A percentile compares a stretch with the other conserved stretches of the same genome.
phyloP scores from a whole-genome alignment of 1,140 invertebrate species.

The Zaprionus vittiger region DNA sequence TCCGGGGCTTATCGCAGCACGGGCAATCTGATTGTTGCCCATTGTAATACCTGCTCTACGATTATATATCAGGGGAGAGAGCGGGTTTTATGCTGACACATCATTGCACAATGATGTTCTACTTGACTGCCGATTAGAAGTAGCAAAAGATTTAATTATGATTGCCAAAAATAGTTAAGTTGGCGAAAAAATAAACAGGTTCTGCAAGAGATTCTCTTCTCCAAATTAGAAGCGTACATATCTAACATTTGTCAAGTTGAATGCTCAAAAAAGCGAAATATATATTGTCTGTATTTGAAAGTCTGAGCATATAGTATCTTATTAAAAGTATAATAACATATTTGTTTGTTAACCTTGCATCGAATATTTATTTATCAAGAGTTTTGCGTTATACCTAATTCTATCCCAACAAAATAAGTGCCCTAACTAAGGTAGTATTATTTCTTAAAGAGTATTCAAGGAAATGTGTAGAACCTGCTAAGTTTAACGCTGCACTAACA shows the following conservation, averaged over 20 bases:
- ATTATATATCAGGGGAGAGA: not conserved
- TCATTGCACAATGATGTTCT: not conserved
- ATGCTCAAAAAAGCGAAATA: too few species aligned
- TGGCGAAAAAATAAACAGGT: not conserved
- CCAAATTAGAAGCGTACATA: not conserved
- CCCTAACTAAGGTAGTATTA: too few species aligned
- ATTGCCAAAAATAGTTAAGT: not conserved
- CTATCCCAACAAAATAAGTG: too few species aligned
- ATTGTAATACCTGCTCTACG: not conserved
- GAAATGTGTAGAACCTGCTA: too few species aligned
- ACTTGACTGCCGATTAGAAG: not conserved
- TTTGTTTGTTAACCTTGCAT: too few species aligned
- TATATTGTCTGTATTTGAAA: too few species aligned
- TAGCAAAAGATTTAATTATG: not conserved
- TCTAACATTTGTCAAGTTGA: not conserved
- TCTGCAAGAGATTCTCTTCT: not conserved
- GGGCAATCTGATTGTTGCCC: slow-evolving; percentile 3
- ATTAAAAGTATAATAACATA: too few species aligned
- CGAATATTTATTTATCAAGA: not conserved
- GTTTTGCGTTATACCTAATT: not conserved
- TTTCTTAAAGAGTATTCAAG: too few species aligned
- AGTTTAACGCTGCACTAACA: too few species aligned
- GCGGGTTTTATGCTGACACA: slow-evolving; percentile 9
- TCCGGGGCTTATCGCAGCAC: slow-evolving; percentile 43
- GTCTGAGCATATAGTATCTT: too few species aligned